phyloP scores from a whole-genome alignment of 2,797 vertebrate species.

The Adrianichthys oophorus region DNA sequence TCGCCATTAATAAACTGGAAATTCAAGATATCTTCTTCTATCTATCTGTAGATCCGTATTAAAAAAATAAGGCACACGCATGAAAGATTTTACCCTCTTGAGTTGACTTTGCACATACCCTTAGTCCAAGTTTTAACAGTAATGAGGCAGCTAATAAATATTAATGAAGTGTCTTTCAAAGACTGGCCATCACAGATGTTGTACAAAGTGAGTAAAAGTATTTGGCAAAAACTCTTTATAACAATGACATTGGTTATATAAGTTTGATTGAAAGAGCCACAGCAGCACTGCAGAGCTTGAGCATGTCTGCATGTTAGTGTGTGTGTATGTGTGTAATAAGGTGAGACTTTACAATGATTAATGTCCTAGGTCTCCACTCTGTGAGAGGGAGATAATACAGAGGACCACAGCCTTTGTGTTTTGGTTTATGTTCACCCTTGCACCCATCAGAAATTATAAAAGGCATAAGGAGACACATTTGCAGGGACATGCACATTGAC shows the following conservation, averaged over 20 bases:
- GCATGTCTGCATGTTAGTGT: background rate
- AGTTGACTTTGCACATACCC: slow-evolving; percentile 50
- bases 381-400: slow-evolving; percentile 78
- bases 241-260: slow-evolving; percentile 31
- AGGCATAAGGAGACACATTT: slow-evolving; percentile 45
- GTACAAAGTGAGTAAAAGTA: slow-evolving; percentile 56
- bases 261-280: slow-evolving; percentile 40
- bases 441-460: slow-evolving; percentile 72
- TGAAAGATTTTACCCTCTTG: slow-evolving; percentile 20
- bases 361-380: slow-evolving; percentile 69
- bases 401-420: slow-evolving; percentile 78
- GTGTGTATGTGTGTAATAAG: slow-evolving; percentile 27
- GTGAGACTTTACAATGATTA: slow-evolving; percentile 74
- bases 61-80: slow-evolving; percentile 12
- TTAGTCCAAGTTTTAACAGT: slow-evolving; percentile 66
- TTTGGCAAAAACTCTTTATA: slow-evolving; percentile 52
- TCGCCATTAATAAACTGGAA: slow-evolving; percentile 7
- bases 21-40: slow-evolving; percentile 5
- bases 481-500: slow-evolving; percentile 17
- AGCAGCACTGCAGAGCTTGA: slow-evolving; percentile 3
- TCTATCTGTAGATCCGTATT: background rate
- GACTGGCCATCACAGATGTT: slow-evolving; percentile 42
- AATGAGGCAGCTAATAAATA: slow-evolving; percentile 60
- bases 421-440: slow-evolving; percentile 69
- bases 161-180: slow-evolving; percentile 64